Conservation (phyloP, 1,140 invertebrate species). For the Bicyclus anynana region DNA sequence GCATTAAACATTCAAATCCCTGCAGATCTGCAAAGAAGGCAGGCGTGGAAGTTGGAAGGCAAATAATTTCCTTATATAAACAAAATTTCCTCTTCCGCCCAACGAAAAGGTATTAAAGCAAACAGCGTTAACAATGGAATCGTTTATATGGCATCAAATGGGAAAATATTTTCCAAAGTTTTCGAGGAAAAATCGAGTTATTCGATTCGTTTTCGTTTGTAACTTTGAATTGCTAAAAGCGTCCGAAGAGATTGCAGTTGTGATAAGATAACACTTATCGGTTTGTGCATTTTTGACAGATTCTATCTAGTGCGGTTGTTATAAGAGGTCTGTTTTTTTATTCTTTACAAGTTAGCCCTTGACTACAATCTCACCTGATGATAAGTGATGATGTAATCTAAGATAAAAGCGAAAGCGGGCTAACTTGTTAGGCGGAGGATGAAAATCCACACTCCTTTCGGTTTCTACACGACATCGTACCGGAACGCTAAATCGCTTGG, state of each 20-base stretch:
- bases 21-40: slow-evolving; percentile 5
- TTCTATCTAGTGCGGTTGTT: no score
- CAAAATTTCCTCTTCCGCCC: slow-evolving; percentile 18
- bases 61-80: slow-evolving; percentile 26
- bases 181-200: not conserved
- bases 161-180: slow-evolving; percentile 17
- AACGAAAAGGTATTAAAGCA: slow-evolving; percentile 23
- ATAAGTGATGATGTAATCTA: no score
- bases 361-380: no score
- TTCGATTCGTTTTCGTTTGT: slow-evolving; percentile 4
- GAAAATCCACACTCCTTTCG: no score
- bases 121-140: slow-evolving; percentile 19
- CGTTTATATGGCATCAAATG: slow-evolving; percentile 22
- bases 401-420: no score
- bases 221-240: not conserved
- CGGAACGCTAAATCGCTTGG: no score
- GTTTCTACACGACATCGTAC: no score
- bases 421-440: no score
- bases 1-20: slow-evolving; percentile 19
- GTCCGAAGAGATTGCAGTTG: not conserved
- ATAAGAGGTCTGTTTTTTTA: no score
- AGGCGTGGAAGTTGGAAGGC: not conserved
- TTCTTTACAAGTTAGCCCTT: no score
- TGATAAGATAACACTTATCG: not conserved
- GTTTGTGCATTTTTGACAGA: not conserved